Percentiles rank a stretch among this genome's conserved stretches.
Evolutionary conservation across 2,113 vertebrate genomes (phyloP).

Genomic region (Castor canadensis): DNA sequence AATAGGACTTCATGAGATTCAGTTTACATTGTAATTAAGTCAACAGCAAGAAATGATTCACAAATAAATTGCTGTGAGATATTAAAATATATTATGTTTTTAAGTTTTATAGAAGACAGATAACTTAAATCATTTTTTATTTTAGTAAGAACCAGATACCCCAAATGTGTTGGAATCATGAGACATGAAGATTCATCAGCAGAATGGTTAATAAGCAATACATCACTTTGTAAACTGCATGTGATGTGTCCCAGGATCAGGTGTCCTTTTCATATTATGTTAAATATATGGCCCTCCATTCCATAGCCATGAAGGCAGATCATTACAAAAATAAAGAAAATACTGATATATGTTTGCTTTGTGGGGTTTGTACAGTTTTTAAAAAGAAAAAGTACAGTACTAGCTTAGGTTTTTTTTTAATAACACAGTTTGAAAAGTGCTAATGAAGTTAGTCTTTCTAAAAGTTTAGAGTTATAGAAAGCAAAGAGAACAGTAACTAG

Average conservation of each 20-base stretch:
- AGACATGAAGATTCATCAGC: background rate
- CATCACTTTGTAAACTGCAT: background rate
- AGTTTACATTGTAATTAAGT: background rate
- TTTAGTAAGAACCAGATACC: slow-evolving; percentile 46
- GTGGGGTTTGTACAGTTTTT: background rate
- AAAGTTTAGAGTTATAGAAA: slow-evolving; percentile 27
- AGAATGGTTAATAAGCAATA: background rate
- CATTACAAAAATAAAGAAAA: slow-evolving; percentile 4
- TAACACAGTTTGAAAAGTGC: background rate
- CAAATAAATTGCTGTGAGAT: background rate
- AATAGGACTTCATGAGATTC: background rate
- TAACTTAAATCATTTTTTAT: slow-evolving; percentile 23
- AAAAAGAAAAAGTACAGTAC: background rate
- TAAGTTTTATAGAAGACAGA: background rate
- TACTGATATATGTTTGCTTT: background rate
- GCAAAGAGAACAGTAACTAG: background rate
- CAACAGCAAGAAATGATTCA: background rate
- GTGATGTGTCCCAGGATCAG: background rate
- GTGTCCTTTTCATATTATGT: background rate
- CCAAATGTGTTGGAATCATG: background rate
- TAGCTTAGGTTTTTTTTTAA: slow-evolving; percentile 46
- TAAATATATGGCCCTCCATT: background rate
- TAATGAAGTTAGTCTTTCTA: slow-evolving; percentile 7
- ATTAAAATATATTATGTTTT: slow-evolving; percentile 16
- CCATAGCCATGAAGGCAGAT: background rate